Evolutionary conservation across 2,113 vertebrate genomes (phyloP).

Genomic region (Pseudopipra pipra): DNA sequence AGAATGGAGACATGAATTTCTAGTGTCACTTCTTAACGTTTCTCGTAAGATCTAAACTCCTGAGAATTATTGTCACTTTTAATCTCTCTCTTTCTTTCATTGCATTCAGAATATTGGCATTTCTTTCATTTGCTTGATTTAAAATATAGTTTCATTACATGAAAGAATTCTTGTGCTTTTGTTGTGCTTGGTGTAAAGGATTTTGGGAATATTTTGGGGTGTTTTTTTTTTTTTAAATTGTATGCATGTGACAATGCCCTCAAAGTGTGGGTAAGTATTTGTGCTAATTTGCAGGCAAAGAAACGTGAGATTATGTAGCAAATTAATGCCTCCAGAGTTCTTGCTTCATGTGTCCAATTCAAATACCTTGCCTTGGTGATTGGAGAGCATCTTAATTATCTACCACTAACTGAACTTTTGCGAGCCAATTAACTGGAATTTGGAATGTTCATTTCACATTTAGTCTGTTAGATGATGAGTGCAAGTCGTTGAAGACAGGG

Average conservation of each 20-base stretch:
- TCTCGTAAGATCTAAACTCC: not conserved
- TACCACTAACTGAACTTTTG: not conserved
- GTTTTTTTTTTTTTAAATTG: not conserved
- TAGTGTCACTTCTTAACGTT: not conserved
- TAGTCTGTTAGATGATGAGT: not conserved
- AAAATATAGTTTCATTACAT: not conserved
- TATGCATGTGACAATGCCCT: not conserved
- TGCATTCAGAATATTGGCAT: not conserved
- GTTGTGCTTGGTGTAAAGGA: not conserved
- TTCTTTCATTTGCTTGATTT: not conserved
- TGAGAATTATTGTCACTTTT: not conserved
- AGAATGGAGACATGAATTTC: not conserved
- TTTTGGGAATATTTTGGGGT: not conserved
- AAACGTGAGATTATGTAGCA: not conserved
- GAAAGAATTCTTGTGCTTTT: not conserved
- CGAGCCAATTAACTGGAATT: conserved; percentile 2
- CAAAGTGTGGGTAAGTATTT: not conserved
- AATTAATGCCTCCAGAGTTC: not conserved
- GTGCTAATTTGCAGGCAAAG: not conserved
- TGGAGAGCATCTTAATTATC: not conserved
- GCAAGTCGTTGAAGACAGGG: not conserved
- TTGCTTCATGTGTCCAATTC: not conserved
- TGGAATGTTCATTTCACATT: not conserved
- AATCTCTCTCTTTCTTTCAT: not conserved
- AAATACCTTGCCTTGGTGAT: not conserved